A percentile compares a stretch with the other conserved stretches of the same genome.
Conservation (phyloP, 2,888 invertebrate species). For the Craniophora ligustri region DNA sequence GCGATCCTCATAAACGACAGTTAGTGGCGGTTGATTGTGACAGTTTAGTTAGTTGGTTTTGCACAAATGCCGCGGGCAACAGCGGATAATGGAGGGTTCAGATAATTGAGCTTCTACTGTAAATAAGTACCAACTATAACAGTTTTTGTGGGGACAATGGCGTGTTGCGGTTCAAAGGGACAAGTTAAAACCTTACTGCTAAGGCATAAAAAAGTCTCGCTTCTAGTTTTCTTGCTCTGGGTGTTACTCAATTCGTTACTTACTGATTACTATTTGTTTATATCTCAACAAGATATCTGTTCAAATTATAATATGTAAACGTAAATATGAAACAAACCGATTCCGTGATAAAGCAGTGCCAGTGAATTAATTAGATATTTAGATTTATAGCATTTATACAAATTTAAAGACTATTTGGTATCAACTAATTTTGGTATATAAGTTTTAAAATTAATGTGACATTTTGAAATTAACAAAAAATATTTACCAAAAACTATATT, state of each 20-base stretch:
- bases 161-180: no score
- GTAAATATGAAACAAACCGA: constrained; percentile 38
- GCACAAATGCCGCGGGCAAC: no score
- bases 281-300: constrained; percentile 17
- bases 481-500: constrained; percentile 54
- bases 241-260: background rate
- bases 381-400: constrained; percentile 49
- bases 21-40: no score
- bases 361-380: constrained; percentile 65
- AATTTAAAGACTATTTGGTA: constrained; percentile 38
- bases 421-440: constrained; percentile 40
- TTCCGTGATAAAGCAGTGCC: constrained; percentile 80
- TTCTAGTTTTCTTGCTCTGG: no score
- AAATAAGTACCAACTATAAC: no score
- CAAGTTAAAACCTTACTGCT: no score
- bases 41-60: no score
- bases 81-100: no score
- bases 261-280: constrained; percentile 1
- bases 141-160: no score
- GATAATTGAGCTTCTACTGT: no score
- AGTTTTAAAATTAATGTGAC: constrained; percentile 48
- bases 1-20: no score
- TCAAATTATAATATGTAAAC: constrained; percentile 21
- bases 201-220: no score
- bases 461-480: constrained; percentile 43